phyloP scores from a whole-genome alignment of 2,113 vertebrate genomes.

The Eonycteris spelaea region DNA sequence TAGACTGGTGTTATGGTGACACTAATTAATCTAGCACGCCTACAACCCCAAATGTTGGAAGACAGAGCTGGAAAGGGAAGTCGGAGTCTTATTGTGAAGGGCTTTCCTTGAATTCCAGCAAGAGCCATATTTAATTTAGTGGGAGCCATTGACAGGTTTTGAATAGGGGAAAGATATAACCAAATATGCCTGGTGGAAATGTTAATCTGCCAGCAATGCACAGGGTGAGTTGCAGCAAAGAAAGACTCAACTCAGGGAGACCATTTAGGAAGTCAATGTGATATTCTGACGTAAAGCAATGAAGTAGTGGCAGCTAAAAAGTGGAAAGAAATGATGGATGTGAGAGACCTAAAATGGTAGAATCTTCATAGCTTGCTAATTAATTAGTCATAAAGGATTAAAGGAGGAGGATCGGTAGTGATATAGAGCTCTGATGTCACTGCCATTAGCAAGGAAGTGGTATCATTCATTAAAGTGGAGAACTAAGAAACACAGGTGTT shows the following conservation, averaged over 20 bases:
- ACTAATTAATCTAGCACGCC: neutral
- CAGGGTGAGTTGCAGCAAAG: neutral
- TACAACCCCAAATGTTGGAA: neutral
- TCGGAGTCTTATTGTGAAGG: neutral
- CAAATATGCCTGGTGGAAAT: conserved; percentile 11
- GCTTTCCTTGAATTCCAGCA: conserved; percentile 37
- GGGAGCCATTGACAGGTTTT: conserved; percentile 30
- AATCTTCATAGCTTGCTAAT: neutral
- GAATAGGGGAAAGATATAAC: conserved; percentile 12
- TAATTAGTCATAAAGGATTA: neutral
- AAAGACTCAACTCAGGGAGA: neutral
- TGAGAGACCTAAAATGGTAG: neutral
- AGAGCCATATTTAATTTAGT: conserved; percentile 42
- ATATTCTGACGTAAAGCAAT: neutral
- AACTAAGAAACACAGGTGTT: neutral
- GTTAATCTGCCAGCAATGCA: conserved; percentile 25
- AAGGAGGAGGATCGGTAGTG: neutral
- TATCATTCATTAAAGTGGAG: neutral
- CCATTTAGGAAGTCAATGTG: neutral
- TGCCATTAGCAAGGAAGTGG: neutral
- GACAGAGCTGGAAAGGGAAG: neutral
- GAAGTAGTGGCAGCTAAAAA: neutral
- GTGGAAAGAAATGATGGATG: neutral
- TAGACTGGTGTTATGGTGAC: neutral
- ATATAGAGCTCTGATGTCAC: neutral